Evolutionary conservation across 1,140 invertebrate species (phyloP), one percentile per base, ranked within the genome.

Genomic region (Homarus americanus): DNA sequence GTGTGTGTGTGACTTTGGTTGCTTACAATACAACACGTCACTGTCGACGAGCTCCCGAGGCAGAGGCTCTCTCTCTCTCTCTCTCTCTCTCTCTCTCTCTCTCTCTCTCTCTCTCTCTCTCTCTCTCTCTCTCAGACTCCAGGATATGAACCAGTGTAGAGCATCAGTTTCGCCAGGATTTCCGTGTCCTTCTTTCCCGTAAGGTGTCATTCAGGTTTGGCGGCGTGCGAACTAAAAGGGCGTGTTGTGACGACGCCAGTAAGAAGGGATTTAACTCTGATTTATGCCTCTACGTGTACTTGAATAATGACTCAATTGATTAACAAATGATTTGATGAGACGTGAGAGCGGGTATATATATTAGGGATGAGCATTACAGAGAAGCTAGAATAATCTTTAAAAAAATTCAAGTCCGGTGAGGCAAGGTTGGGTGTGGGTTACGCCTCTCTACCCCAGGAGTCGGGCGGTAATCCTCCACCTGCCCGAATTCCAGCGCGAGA

Each of bases 101-200:
- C 76, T 28, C 53, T 28, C 86, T 28, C 40, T 10, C 41, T 17
- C 38, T 12, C 76, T 24, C 53, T 20, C 72, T 28, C 44, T 34
- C n/a, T 28, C 53, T 58, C 53, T 0, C 53, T 58, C 53, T 20
- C 53, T 58, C 53, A 1, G 17, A 15, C 20, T 15, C 53, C 53
- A 20, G 17, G 44, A 49, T 17, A 17, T 20, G 7, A 12, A n/a
- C 40, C 24, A 32, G 17, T 15, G 53, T 28, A n/a, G 53, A 82
- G 34, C 80, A 82, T 32, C 80, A 82, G 20, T 63, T 66, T 66
- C 34, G 80, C 58, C 34, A 34, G 28, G 53, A 66, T 63, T 58
- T 82, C 80, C 53, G 58, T 66, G 80, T 34, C 80, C 80, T 66
- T 82, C 80, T 82, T 82, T 20, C 80, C 80, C 80, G n/a, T 17